Evolutionary conservation across 2,797 vertebrate species (phyloP).

Genomic region (Pseudocheirus occidentalis): DNA sequence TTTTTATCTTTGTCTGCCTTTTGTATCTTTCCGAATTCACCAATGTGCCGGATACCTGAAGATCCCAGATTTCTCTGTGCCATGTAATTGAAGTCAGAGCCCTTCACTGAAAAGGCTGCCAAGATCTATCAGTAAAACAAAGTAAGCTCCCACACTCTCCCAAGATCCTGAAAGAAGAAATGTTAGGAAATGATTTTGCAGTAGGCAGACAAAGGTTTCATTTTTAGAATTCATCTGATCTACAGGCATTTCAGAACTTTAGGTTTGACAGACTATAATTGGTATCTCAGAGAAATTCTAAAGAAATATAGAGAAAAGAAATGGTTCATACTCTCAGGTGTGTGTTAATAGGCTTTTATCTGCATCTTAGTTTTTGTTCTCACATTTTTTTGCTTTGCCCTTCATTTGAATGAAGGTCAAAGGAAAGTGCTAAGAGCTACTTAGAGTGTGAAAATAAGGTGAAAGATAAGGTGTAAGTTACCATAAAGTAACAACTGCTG

Average conservation of each 20-base stretch:
- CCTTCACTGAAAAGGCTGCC: not conserved
- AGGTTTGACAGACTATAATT: constrained; percentile 4
- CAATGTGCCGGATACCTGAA: not conserved
- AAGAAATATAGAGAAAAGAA: not conserved
- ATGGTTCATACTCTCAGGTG: not conserved
- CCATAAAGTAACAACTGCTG: constrained; percentile 23
- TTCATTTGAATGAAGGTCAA: constrained; percentile 26
- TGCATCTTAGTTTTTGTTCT: constrained; percentile 14
- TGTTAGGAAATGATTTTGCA: constrained; percentile 23
- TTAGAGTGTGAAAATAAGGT: constrained; percentile 14
- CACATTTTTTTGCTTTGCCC: not conserved
- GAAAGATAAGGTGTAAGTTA: constrained; percentile 18
- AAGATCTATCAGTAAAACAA: not conserved
- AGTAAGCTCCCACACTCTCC: not conserved
- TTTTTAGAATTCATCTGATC: constrained; percentile 32
- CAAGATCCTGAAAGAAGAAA: not conserved
- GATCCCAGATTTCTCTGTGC: not conserved
- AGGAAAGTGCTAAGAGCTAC: constrained; percentile 19
- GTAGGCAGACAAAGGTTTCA: not conserved
- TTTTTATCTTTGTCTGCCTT: not conserved
- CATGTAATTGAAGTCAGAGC: not conserved
- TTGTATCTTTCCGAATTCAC: not conserved
- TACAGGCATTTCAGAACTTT: constrained; percentile 14
- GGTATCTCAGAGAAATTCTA: not conserved
- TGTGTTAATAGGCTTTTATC: constrained; percentile 8